Percentiles rank a stretch among this genome's conserved stretches.
Conservation (phyloP, 2,113 vertebrate species). For the Centropristis striata region DNA sequence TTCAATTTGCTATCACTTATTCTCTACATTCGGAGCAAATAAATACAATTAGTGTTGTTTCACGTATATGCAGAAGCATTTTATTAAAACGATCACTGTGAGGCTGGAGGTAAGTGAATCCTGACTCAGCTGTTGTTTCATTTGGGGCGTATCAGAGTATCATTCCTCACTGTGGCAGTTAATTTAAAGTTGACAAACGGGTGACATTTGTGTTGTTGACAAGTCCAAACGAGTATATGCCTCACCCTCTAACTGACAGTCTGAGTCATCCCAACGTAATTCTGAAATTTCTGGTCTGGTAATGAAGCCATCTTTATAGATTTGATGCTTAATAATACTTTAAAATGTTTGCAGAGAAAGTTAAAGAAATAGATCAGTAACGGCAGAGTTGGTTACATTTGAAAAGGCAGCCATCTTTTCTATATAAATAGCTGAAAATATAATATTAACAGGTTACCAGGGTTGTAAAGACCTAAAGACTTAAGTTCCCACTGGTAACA, state of each 20-base stretch:
- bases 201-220: constrained; percentile 69
- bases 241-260: constrained; percentile 48
- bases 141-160: constrained; percentile 22
- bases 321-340: constrained; percentile 13
- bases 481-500: constrained; percentile 5
- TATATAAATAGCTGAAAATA: background rate
- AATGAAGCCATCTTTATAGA: constrained; percentile 4
- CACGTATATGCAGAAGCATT: background rate
- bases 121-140: background rate
- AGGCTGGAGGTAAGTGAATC: background rate
- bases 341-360: background rate
- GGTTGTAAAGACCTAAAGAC: background rate
- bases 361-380: background rate
- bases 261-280: constrained; percentile 59
- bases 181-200: constrained; percentile 58
- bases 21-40: background rate
- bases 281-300: constrained; percentile 25
- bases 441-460: background rate
- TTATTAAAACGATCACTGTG: background rate
- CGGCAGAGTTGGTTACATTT: background rate
- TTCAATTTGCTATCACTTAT: constrained; percentile 11
- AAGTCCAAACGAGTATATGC: constrained; percentile 50
- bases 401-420: background rate
- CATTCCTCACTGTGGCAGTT: constrained; percentile 50
- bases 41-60: background rate